phyloP scores from a whole-genome alignment of 2,888 invertebrate genomes.

The Heliconius ismenius region DNA sequence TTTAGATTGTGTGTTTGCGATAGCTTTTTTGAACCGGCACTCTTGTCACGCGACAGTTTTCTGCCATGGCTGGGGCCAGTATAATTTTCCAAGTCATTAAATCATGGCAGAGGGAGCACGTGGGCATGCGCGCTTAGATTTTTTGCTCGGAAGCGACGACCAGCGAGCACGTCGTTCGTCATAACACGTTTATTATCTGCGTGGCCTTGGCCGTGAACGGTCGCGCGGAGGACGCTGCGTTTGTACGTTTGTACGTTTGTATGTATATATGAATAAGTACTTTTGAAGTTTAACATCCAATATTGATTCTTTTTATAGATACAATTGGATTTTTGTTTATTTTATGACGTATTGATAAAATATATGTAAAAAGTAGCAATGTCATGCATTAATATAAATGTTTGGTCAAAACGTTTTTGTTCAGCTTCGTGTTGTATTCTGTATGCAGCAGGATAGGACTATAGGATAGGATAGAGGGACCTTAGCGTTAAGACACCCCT shows the following conservation, averaged over 20 bases:
- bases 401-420: not conserved
- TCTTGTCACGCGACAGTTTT: slow-evolving; percentile 55
- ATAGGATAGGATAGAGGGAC: no score
- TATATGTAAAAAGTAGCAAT: not conserved
- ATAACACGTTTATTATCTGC: slow-evolving; percentile 74
- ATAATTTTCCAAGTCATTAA: slow-evolving; percentile 77
- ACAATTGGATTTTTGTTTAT: not conserved
- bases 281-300: slow-evolving; percentile 5
- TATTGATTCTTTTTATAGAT: not conserved
- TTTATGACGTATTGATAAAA: not conserved
- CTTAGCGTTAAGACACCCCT: no score
- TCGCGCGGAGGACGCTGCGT: slow-evolving; percentile 67
- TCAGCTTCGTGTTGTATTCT: not conserved
- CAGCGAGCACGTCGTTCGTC: slow-evolving; percentile 65
- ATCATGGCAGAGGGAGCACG: slow-evolving; percentile 68
- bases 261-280: slow-evolving; percentile 38
- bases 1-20: slow-evolving; percentile 21
- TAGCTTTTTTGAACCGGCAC: slow-evolving; percentile 6
- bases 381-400: not conserved
- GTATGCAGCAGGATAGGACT: no score
- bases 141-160: slow-evolving; percentile 50
- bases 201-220: slow-evolving; percentile 81
- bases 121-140: slow-evolving; percentile 51
- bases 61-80: slow-evolving; percentile 52
- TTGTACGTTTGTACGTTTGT: slow-evolving; percentile 48